A percentile compares a stretch with the other conserved stretches of the same genome.
These are phyloP conservation scores for Fregata magnificens DNA, from an alignment of 2,113 vertebrate genomes.

Conservation along the genomic window DNA sequence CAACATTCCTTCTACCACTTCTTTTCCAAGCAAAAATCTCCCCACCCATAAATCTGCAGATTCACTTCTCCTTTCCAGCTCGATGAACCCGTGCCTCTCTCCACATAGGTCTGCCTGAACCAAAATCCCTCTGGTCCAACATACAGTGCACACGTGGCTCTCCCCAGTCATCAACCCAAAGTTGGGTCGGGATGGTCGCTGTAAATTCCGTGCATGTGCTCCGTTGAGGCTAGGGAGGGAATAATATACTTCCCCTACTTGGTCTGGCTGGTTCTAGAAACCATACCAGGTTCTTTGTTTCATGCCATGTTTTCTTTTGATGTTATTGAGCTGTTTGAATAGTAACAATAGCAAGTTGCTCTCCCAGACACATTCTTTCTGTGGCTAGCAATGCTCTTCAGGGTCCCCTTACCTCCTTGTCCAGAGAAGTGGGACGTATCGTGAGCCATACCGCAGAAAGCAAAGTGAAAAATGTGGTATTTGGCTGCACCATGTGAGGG, in stretches of 20 bases:
- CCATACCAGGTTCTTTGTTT: background rate
- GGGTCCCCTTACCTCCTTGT: background rate
- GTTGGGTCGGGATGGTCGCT: rapidly evolving
- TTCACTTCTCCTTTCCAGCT: background rate
- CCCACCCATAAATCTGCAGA: background rate
- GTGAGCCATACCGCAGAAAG: background rate
- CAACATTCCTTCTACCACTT: background rate
- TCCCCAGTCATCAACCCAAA: background rate
- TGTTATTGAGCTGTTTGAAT: background rate
- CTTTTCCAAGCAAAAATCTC: background rate
- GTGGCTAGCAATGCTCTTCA: background rate
- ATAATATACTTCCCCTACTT: background rate
- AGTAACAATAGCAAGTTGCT: background rate
- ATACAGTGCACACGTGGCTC: rapidly evolving
- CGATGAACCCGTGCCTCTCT: background rate
- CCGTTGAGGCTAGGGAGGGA: background rate
- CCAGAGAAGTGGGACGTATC: background rate
- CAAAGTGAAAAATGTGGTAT: background rate
- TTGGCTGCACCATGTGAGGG: background rate
- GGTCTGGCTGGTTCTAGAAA: background rate
- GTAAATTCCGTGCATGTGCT: background rate
- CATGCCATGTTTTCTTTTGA: background rate
- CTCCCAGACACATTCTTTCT: background rate
- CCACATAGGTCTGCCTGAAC: rapidly evolving
- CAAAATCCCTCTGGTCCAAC: background rate